Evolutionary conservation across 2,113 vertebrate genomes (phyloP).

Genomic region (Turdus rufiventris): DNA sequence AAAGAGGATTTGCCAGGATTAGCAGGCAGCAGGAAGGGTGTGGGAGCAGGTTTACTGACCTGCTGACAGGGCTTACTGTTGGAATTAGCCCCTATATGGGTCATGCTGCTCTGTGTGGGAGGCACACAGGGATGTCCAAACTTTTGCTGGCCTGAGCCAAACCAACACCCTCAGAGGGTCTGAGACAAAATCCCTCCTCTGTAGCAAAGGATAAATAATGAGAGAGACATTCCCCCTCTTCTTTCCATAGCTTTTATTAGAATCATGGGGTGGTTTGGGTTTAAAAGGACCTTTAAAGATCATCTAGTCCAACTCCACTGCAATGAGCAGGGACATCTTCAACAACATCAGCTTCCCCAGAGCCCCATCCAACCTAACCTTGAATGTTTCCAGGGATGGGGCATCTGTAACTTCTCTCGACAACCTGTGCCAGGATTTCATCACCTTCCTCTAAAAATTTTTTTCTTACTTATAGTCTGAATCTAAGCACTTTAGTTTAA

Average conservation of each 20-base stretch:
- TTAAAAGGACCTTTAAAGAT: not conserved
- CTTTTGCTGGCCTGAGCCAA: not conserved
- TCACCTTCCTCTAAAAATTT: not conserved
- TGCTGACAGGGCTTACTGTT: not conserved
- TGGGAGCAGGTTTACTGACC: not conserved
- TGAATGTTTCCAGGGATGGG: not conserved
- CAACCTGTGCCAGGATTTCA: not conserved
- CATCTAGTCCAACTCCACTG: not conserved
- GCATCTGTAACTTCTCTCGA: not conserved
- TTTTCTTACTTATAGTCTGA: not conserved
- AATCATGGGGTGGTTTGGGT: not conserved
- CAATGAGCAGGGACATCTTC: not conserved
- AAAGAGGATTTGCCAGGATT: constrained; percentile 45
- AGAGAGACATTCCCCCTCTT: not conserved
- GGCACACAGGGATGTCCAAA: not conserved
- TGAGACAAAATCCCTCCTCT: not conserved
- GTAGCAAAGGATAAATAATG: not conserved
- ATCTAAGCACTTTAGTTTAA: not conserved
- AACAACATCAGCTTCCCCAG: not conserved
- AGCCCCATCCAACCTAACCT: not conserved
- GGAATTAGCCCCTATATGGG: not conserved
- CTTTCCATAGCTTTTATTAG: not conserved
- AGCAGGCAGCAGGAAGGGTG: not conserved
- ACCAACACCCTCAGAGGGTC: too few species aligned
- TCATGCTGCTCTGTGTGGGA: rapidly evolving